These are phyloP conservation scores for Montipora capitata DNA, from an alignment of 92 coral and sea anemone species.

Conservation along the genomic window DNA sequence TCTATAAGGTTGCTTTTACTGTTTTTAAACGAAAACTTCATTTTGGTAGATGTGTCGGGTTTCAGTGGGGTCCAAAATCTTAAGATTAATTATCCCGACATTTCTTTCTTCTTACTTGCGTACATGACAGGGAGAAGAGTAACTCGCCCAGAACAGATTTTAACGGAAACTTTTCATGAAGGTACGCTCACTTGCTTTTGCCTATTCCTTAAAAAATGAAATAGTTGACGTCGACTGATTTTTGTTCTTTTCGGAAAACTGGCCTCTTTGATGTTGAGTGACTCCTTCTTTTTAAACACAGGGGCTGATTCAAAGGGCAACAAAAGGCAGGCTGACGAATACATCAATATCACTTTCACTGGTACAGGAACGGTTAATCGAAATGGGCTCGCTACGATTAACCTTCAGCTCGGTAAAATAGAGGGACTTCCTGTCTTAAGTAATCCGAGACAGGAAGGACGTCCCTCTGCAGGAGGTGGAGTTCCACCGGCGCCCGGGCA, in stretches of 20 bases:
- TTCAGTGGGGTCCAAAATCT: no score
- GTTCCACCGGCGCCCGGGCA: not conserved
- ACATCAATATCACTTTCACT: not conserved
- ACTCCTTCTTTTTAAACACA: not conserved
- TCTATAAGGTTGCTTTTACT: no score
- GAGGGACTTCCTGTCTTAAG: not conserved
- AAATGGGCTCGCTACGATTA: slow-evolving; percentile 9
- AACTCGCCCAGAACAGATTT: not conserved
- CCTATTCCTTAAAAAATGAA: no score
- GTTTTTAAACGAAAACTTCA: no score
- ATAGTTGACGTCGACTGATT: not conserved
- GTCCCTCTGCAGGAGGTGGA: not conserved
- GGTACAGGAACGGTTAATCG: slow-evolving; percentile 16
- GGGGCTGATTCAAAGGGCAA: not conserved
- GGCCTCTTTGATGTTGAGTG: not conserved
- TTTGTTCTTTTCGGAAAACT: no score
- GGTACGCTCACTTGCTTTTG: not conserved
- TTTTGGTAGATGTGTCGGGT: no score
- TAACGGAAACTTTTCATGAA: not conserved
- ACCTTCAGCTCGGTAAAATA: not conserved
- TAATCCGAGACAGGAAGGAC: not conserved
- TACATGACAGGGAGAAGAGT: not conserved
- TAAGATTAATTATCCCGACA: no score
- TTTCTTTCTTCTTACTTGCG: no score
- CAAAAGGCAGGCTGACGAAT: not conserved